A percentile compares a stretch with the other conserved stretches of the same genome.
phyloP scores from a whole-genome alignment of 53 echinoderm and acorn worm species.

The Holothuria leucospilota region DNA sequence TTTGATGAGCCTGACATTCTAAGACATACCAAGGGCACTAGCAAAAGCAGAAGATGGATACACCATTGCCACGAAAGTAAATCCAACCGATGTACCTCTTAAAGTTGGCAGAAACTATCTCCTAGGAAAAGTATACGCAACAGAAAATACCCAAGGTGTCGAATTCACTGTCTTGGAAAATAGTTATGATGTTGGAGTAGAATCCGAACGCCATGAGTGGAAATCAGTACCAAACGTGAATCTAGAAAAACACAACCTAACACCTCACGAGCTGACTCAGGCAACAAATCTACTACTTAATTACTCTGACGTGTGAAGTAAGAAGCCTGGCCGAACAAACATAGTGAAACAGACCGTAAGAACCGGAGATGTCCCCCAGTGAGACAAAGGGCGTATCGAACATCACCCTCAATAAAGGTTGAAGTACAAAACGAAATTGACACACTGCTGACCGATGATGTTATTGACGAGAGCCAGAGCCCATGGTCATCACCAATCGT shows the following conservation, averaged over 20 bases:
- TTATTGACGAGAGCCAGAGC: conserved; percentile 55
- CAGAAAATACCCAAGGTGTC: too few species aligned
- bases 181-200: background rate
- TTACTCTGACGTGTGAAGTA: conserved; percentile 9
- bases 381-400: conserved; percentile 70
- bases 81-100: background rate
- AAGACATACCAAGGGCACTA: conserved; percentile 8
- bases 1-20: conserved; percentile 14
- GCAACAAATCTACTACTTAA: background rate
- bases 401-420: conserved; percentile 46
- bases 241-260: background rate
- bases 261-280: background rate
- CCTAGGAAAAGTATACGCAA: background rate
- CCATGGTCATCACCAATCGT: conserved; percentile 52
- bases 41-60: background rate
- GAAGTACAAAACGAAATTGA: conserved; percentile 49
- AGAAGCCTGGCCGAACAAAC: conserved; percentile 44
- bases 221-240: background rate
- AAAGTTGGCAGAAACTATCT: background rate
- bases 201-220: background rate
- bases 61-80: conserved; percentile 9
- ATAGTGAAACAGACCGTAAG: conserved; percentile 50
- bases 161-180: too few species aligned
- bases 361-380: conserved; percentile 50
- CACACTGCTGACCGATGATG: conserved; percentile 14